Percentiles rank a stretch among this genome's conserved stretches.
phyloP scores from a whole-genome alignment of 2,888 invertebrate species.

The Trichopria drosophilae region DNA sequence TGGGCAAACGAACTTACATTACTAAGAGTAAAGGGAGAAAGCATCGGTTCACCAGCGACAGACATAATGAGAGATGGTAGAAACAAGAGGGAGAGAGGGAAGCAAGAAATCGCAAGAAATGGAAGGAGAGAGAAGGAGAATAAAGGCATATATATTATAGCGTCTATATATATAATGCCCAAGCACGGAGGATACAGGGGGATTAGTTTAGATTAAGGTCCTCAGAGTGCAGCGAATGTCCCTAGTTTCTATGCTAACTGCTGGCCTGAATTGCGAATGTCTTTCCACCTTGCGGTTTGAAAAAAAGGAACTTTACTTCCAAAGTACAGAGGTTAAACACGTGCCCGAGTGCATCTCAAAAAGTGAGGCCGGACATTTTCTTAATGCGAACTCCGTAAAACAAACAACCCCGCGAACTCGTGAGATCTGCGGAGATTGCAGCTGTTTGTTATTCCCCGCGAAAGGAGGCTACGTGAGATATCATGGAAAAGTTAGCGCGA shows the following conservation, averaged over 20 bases:
- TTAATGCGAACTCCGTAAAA: too few relatives aligned
- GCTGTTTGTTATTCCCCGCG: too few relatives aligned
- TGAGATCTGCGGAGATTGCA: too few relatives aligned
- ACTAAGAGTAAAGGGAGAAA: conserved; percentile 26
- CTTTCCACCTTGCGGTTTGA: too few relatives aligned
- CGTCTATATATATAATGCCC: conserved; percentile 23
- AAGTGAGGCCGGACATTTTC: too few relatives aligned
- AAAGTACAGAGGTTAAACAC: conserved; percentile 10
- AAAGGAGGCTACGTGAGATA: too few relatives aligned
- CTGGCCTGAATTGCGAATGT: conserved; percentile 35
- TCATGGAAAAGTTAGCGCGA: too few relatives aligned
- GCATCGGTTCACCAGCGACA: too few relatives aligned
- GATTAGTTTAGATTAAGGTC: conserved; percentile 54
- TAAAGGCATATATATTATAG: not conserved
- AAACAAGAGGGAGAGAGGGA: not conserved
- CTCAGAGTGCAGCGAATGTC: conserved; percentile 42
- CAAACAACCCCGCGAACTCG: too few relatives aligned
- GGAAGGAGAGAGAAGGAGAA: not conserved
- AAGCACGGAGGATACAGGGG: conserved; percentile 44
- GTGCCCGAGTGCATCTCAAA: too few relatives aligned
- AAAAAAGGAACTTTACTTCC: too few relatives aligned
- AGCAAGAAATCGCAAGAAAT: not conserved
- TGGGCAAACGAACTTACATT: conserved; percentile 38
- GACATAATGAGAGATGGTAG: not conserved
- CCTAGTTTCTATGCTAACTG: conserved; percentile 52